Base-by-base conservation (phyloP, 2,888 invertebrate species). In the Lasioglossum marginatum region DNA sequence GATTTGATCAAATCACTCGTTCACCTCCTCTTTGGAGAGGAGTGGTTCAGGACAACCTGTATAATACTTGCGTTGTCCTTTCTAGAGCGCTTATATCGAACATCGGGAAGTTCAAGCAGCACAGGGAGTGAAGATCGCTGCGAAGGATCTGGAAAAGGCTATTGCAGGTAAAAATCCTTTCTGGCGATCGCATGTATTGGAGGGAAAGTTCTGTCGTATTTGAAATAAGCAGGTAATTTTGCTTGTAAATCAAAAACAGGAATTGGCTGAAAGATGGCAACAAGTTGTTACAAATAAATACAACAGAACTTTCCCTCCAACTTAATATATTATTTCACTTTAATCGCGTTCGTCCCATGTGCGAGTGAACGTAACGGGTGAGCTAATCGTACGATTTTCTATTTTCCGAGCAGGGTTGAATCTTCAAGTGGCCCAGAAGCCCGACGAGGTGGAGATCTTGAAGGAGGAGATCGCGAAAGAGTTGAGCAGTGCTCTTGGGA, bases 81-180 rank as follows among this genome's bases (percentile, higher is more conserved):
- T 66, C 0, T n/a, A 98, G 97, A 98, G 98, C 93, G 98, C 98
- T 0, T 99, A 99, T 94, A 97, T 98, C 66, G 99, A 99, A 95
- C 97, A 98, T 95, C 99, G 99, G 94, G 98, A 98, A 96, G 97
- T 99, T 1, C 96, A 97, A 91, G 99, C 99, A 1, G 99, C 99
- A 0, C 99, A 99, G 94, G 99, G 99, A 85, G 99, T 99, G 5
- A 99, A 99, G 96, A 98, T 99, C 85, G 98, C 99, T 4, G 99
- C 99, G 5, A 99, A 99, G 94, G 99, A 99, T 94, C 96, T 99
- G 91, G 99, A 99, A 94, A 99, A 99, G 94, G 98, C 99, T 0
- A 98, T 99, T 90, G 99, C 99, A 37, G 97, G 95, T 95, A 88
- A 37, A 70, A 60, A 31, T 68, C 12, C 57, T 57, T 23, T 4